These are phyloP conservation scores for Miniopterus natalensis DNA, from an alignment of 2,113 vertebrate species.

Conservation along the genomic window DNA sequence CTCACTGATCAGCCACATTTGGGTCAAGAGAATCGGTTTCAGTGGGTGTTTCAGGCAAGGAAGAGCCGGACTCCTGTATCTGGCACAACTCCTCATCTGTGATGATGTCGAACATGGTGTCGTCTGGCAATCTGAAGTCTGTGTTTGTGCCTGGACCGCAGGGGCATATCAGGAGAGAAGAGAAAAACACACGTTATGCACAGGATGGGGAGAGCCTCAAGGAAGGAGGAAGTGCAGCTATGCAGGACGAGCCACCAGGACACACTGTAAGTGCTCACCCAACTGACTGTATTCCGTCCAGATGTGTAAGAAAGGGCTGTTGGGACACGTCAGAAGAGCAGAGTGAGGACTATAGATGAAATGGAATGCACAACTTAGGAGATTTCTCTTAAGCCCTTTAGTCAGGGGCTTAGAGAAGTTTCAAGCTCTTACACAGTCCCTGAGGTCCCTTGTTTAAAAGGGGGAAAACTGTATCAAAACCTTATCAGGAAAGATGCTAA, in stretches of 20 bases:
- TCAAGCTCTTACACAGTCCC: background rate
- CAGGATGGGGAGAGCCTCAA: rapidly evolving
- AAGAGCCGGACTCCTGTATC: slow-evolving; percentile 89
- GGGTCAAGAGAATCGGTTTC: slow-evolving; percentile 87
- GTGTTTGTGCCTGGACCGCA: slow-evolving; percentile 81
- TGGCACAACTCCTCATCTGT: slow-evolving; percentile 96
- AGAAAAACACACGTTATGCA: slow-evolving; percentile 36
- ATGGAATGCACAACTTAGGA: rapidly evolving
- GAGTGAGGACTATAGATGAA: background rate
- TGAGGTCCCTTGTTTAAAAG: background rate
- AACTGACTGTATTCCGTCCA: rapidly evolving
- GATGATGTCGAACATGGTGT: slow-evolving; percentile 95
- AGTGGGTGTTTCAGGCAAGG: slow-evolving; percentile 88
- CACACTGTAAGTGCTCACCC: background rate
- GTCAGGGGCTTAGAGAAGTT: background rate
- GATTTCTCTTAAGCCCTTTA: background rate
- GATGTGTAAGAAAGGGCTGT: background rate
- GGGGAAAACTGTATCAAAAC: background rate
- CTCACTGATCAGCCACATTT: slow-evolving; percentile 91
- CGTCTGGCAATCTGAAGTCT: slow-evolving; percentile 88
- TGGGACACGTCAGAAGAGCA: background rate
- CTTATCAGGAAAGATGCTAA: background rate
- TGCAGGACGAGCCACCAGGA: rapidly evolving
- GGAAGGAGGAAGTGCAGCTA: too few species aligned
- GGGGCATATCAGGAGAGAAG: slow-evolving; percentile 41